Evolutionary conservation across 2,113 vertebrate species (phyloP).

Genomic region (Proteles cristata): DNA sequence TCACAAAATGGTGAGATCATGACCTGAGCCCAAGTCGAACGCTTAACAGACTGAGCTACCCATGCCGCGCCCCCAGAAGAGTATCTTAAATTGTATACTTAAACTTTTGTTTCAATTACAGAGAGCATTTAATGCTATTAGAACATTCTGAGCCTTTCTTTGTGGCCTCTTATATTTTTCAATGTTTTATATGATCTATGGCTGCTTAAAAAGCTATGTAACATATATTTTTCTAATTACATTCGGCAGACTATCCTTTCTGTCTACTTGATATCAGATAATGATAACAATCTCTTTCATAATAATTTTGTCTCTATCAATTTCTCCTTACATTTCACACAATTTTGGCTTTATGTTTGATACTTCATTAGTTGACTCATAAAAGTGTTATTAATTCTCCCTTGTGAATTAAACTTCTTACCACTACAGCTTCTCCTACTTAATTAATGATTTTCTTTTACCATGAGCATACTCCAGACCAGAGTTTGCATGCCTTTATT

Average conservation of each 20-base stretch:
- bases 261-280: background rate
- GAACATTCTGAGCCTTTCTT: background rate
- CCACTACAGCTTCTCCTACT: background rate
- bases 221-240: background rate
- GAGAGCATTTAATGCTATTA: background rate
- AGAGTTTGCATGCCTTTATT: background rate
- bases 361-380: background rate
- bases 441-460: background rate
- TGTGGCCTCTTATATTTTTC: background rate
- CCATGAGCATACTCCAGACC: background rate
- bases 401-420: background rate
- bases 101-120: background rate
- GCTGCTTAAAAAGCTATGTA: background rate
- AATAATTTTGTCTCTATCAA: background rate
- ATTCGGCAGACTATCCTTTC: background rate
- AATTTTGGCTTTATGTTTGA: background rate
- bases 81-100: background rate
- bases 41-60: too few species aligned
- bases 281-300: background rate
- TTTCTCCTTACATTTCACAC: background rate
- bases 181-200: background rate
- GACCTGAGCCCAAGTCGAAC: too few species aligned
- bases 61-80: too few species aligned
- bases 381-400: background rate
- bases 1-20: too few species aligned